phyloP scores from a whole-genome alignment of 2,113 vertebrate species.

The Pimephales promelas region DNA sequence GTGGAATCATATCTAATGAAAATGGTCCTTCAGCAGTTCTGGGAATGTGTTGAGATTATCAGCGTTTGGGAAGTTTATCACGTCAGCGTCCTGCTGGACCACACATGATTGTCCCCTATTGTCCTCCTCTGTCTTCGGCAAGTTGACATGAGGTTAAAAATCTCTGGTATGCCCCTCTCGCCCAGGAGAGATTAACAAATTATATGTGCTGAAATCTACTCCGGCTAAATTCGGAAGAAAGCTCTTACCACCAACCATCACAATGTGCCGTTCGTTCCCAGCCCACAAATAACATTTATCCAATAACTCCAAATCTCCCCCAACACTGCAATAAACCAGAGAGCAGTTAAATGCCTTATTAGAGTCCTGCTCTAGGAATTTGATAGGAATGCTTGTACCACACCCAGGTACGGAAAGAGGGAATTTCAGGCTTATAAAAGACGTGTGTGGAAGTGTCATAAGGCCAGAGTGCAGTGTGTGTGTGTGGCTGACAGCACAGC shows the following conservation, averaged over 20 bases:
- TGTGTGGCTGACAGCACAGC: constrained; percentile 66
- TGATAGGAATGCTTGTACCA: constrained; percentile 68
- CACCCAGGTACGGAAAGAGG: constrained; percentile 72
- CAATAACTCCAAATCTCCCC: constrained; percentile 38
- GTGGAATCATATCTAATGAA: not conserved
- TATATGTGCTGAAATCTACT: constrained; percentile 70
- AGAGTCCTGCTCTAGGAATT: constrained; percentile 68
- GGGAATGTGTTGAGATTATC: constrained; percentile 1
- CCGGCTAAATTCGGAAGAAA: constrained; percentile 65
- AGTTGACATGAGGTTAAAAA: constrained; percentile 78
- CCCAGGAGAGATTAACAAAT: constrained; percentile 76
- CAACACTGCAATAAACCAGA: constrained; percentile 30
- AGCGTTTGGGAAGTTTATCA: not conserved
- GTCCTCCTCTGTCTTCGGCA: constrained; percentile 62
- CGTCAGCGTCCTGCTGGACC: constrained; percentile 60
- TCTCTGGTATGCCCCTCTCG: constrained; percentile 75
- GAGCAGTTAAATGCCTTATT: constrained; percentile 53
- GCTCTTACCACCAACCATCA: constrained; percentile 64
- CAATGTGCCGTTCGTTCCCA: constrained; percentile 53
- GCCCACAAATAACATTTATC: constrained; percentile 27
- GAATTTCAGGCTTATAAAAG: constrained; percentile 74
- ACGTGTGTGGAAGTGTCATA: constrained; percentile 63
- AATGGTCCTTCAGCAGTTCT: not conserved
- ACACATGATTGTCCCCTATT: constrained; percentile 43
- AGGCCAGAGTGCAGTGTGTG: constrained; percentile 56